phyloP scores from a whole-genome alignment of 1,140 invertebrate species.

The Cotesia glomerata region DNA sequence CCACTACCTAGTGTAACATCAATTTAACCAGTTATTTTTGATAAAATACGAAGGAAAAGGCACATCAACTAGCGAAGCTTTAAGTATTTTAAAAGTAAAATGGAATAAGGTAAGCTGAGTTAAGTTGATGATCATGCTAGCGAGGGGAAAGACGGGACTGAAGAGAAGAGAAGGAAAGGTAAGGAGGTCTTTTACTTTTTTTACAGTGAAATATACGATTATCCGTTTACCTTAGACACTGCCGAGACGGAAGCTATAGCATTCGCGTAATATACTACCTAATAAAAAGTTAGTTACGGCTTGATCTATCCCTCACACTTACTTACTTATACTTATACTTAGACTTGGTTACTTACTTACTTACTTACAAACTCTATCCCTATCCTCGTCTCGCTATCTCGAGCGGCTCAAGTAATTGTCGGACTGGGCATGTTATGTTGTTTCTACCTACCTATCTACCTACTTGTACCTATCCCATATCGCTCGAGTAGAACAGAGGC shows the following conservation, averaged over 20 bases:
- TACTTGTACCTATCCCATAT: background rate
- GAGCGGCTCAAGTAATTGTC: conserved; percentile 21
- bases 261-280: conserved; percentile 54
- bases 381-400: conserved; percentile 2
- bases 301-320: conserved; percentile 22
- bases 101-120: no score
- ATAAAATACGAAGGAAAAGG: background rate
- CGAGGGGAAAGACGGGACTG: background rate
- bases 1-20: background rate
- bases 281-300: conserved; percentile 62
- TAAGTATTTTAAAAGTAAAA: no score
- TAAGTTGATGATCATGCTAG: no score
- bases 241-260: conserved; percentile 58
- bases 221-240: conserved; percentile 58
- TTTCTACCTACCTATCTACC: no score
- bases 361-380: background rate
- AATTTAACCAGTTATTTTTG: background rate
- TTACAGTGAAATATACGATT: conserved; percentile 58
- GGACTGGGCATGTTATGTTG: background rate
- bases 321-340: background rate
- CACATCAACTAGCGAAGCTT: background rate
- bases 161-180: conserved; percentile 29
- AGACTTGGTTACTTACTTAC: background rate
- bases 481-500: background rate
- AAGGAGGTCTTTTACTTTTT: conserved; percentile 45